Base-by-base conservation (phyloP, 2,888 invertebrate genomes). In the Argyra leucocephala region DNA sequence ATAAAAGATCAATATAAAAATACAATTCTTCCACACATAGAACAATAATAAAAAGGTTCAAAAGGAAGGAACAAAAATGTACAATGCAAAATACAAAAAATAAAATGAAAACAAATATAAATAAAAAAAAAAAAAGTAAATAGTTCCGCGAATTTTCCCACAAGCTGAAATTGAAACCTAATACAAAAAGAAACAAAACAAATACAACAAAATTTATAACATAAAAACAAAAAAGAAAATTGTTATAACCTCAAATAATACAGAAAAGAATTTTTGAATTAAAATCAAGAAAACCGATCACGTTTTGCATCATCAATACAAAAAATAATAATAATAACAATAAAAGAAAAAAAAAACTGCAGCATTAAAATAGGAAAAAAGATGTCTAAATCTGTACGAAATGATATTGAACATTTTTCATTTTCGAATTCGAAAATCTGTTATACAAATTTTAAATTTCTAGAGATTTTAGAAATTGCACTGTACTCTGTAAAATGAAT, bases 241-340 rank as follows among this genome's bases (percentile, higher is more conserved):
- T 48, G 48, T 48, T 48, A 48, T 48, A 48, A 48, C 48, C 48
- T 48, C 18, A 48, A 48, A 18, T 5, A 48, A 48, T 48, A 48
- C n/a, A 48, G 6, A 31, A 48, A 48, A 48, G 48, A 48, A 48
- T 48, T 48, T n/a, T n/a, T 48, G n/a, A 48, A 48, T 18, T 48
- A 48, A 48, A 48, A 48, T 48, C 48, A 48, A 48, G 48, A 48
- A 48, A 48, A 48, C 48, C 18, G 48, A 18, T 48, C 48, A 48
- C 48, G 48, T 48, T 48, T 48, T 48, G 48, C 48, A 48, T 48
- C 48, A 48, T 48, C 48, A 48, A 18, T 48, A 48, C n/a, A n/a
- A 48, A 31, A 31, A 31, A 31, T 7, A n/a, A n/a, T n/a, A n/a
- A n/a, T n/a, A n/a, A n/a, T n/a, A n/a, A n/a, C n/a, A n/a, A n/a